Evolutionary conservation across 1,140 invertebrate genomes (phyloP), one percentile per base, ranked within the genome.

Genomic region (Tetramorium alpestre): DNA sequence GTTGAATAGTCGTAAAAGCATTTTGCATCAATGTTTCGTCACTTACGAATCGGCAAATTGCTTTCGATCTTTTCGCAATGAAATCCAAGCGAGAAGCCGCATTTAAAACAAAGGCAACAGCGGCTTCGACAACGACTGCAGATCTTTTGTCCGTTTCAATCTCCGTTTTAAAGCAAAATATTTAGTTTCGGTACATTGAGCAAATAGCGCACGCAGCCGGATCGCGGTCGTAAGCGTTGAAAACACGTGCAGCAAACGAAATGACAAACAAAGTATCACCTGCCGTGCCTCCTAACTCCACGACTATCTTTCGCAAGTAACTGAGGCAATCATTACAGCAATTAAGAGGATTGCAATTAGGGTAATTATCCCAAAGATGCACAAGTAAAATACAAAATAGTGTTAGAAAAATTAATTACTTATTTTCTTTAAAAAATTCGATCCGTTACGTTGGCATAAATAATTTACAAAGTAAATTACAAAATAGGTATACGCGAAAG

Each of bases 181-280:
- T 44, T 81, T 81, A 56, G 65, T 81, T 70, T 70, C 33, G 65
- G 65, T 81, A 70, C 38, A 44, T 70, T 70, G 77, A 81, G 22
- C 77, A 81, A 81, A 81, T 81, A 56, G 78, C 16, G 49, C 65
- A 28, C 64, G 49, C 49, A 56, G 28, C 28, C 33, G 22, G 18
- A 81, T 70, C 49, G 38, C 47, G 33, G 16, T 25, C 33, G n/a
- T 56, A 81, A 80, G 41, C n/a, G 28, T 18, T 67, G 38, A 22
- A 69, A 54, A 70, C 11, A 70, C 25, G 16, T 44, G 33, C 38
- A 28, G 13, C 11, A 56, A 33, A n/a, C 47, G 3, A 70, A 81
- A 38, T 56, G 13, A 81, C 70, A 70, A 70, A 56, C 22, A 22
- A 56, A 4, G 22, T 56, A 70, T 81, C 49, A 70, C 10, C 47